Base-by-base conservation (phyloP, 2,888 invertebrate species). In the Nomada fucata region DNA sequence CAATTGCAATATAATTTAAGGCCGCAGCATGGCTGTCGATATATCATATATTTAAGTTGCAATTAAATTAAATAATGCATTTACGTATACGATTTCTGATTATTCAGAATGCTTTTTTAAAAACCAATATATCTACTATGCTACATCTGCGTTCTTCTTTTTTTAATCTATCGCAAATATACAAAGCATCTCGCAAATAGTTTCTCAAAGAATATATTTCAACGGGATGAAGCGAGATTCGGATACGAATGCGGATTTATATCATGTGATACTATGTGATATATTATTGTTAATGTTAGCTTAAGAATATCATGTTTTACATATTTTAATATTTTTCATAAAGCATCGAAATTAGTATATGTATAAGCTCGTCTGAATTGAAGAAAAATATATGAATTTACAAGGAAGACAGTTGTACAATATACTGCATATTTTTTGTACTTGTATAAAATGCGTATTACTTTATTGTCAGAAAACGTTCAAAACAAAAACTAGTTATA, bases 251-350 rank as follows among this genome's bases (percentile, higher is more conserved):
- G 53, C 29, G 55, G 36, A 57, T 78, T 55, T 82, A 70, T 84
- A 70, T 81, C 69, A 69, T 82, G 74, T 82, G 81, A 78, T 87
- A 88, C 50, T 76, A 67, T 82, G 81, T 84, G 84, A 79, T 84
- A 84, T 81, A 70, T 70, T 80, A 73, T 74, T 75, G 52, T 63
- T 57, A 70, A 60, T 73, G 20, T 68, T 68, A 76, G 11, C 10
- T 55, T 82, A 82, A 52, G 57, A 70, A 42, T 65, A 67, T 20
- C 42, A 63, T 59, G 44, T 61, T 57, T 50, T 70, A 42, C 65
- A 44, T 26, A 36, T 26, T 47, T 2, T 26, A 23, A 68, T 26
- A 44, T 71, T 18, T 29, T 36, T 18, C 15, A 18, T 20, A 4
- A 11, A 57, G 10, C 0, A 47, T 36, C 36, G 20, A 52, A 15